A percentile compares a stretch with the other conserved stretches of the same genome.
These are phyloP conservation scores for Etheostoma perlongum DNA, from an alignment of 2,797 vertebrate species.

Conservation along the genomic window DNA sequence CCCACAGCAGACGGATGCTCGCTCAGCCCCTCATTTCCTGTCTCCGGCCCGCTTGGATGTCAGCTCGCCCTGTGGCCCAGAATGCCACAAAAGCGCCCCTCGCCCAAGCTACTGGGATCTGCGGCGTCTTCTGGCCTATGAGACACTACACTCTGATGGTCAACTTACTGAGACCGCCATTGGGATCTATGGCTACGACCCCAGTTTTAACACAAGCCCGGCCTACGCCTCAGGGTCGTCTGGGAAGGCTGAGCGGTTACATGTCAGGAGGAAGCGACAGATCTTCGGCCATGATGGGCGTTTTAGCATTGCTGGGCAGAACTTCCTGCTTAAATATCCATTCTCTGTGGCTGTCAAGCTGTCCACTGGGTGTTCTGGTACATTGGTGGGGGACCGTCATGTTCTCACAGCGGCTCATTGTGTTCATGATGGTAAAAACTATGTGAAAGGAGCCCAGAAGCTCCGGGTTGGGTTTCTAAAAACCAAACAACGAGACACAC, in stretches of 20 bases:
- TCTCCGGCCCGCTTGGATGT: constrained; percentile 90
- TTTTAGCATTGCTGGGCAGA: constrained; percentile 94
- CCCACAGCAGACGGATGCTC: constrained; percentile 86
- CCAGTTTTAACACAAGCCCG: constrained; percentile 23
- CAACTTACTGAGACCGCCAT: constrained; percentile 92
- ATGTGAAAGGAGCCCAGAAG: constrained; percentile 97
- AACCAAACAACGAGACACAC: constrained; percentile 86
- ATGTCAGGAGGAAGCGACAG: constrained; percentile 89
- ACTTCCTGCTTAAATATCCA: constrained; percentile 94
- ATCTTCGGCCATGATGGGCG: constrained; percentile 96
- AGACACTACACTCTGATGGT: constrained; percentile 92
- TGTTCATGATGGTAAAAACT: constrained; percentile 96
- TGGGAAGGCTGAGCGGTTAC: constrained; percentile 67
- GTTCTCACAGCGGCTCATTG: constrained; percentile 98
- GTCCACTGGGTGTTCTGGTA: constrained; percentile 96
- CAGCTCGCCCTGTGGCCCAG: constrained; percentile 89
- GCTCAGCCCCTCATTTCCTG: constrained; percentile 89
- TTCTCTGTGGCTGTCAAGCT: constrained; percentile 97
- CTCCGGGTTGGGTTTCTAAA: constrained; percentile 95
- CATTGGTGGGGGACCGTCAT: constrained; percentile 93
- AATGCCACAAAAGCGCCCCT: constrained; percentile 90
- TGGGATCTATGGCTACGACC: constrained; percentile 90
- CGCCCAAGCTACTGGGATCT: constrained; percentile 90
- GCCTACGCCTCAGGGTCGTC: constrained; percentile 58
- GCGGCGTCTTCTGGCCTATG: constrained; percentile 90